Evolutionary conservation across 2,888 invertebrate genomes (phyloP).

Genomic region (Gastrophysa polygoni): DNA sequence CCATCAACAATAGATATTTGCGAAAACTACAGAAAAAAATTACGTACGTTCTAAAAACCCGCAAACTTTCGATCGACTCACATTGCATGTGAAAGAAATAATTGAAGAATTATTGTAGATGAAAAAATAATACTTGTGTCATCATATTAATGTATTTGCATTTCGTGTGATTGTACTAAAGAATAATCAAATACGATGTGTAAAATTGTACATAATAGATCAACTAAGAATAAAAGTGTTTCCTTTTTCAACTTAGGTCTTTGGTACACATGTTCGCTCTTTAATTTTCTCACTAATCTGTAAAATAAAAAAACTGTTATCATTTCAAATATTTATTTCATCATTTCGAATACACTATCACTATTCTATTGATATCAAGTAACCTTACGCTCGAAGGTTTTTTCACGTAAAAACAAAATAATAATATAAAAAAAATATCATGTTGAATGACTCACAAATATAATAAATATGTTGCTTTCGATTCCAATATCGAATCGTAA

Average conservation of each 20-base stretch:
- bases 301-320: neutral
- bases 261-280: neutral
- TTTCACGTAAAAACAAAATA: constrained; percentile 32
- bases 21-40: no score
- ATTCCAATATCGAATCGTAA: constrained; percentile 3
- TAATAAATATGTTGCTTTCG: constrained; percentile 4
- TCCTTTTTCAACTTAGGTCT: neutral
- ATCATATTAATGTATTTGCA: constrained; percentile 52
- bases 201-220: constrained; percentile 52
- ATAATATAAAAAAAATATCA: constrained; percentile 28
- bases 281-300: neutral
- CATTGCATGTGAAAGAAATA: neutral
- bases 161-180: constrained; percentile 52
- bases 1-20: no score
- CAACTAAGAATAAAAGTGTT: neutral
- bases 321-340: constrained; percentile 4
- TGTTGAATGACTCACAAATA: constrained; percentile 28
- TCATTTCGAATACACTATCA: constrained; percentile 38
- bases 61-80: neutral
- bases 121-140: constrained; percentile 51
- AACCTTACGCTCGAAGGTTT: constrained; percentile 30
- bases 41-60: neutral
- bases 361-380: constrained; percentile 38
- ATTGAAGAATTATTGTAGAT: constrained; percentile 34
- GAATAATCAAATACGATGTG: constrained; percentile 44